phyloP scores from a whole-genome alignment of 2,888 invertebrate species.

The Magallana nippona region DNA sequence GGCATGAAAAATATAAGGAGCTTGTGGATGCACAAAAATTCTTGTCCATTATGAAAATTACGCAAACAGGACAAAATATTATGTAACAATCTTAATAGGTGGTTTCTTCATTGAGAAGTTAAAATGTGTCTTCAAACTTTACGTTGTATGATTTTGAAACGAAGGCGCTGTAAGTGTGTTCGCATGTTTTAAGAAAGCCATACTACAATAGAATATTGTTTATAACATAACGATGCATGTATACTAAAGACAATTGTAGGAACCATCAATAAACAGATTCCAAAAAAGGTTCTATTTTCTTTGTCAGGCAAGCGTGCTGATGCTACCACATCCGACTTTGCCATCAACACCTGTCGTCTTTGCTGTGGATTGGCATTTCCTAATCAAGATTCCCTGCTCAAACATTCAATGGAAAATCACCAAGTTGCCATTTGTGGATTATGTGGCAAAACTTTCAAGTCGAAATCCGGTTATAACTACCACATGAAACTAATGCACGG shows the following conservation, averaged over 20 bases:
- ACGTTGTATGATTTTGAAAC: too few relatives aligned
- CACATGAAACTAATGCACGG: conserved; percentile 40
- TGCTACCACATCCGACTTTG: not conserved
- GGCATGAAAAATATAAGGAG: too few relatives aligned
- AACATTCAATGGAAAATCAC: conserved; percentile 37
- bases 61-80: too few relatives aligned
- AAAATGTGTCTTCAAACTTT: too few relatives aligned
- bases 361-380: conserved; percentile 29
- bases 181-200: not conserved
- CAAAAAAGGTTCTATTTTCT: conserved; percentile 29
- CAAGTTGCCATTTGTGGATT: conserved; percentile 34
- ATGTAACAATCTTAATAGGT: too few relatives aligned
- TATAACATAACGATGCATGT: conserved; percentile 14
- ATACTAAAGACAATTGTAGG: not conserved
- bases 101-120: too few relatives aligned
- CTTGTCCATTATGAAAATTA: too few relatives aligned
- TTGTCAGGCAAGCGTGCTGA: conserved; percentile 30
- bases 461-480: conserved; percentile 34
- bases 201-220: not conserved
- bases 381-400: conserved; percentile 34
- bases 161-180: not conserved
- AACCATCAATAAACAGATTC: not conserved
- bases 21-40: too few relatives aligned
- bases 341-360: conserved; percentile 8
- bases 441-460: conserved; percentile 41